Conservation (phyloP, 1,140 invertebrate genomes). For the Pteromalus puparum region DNA sequence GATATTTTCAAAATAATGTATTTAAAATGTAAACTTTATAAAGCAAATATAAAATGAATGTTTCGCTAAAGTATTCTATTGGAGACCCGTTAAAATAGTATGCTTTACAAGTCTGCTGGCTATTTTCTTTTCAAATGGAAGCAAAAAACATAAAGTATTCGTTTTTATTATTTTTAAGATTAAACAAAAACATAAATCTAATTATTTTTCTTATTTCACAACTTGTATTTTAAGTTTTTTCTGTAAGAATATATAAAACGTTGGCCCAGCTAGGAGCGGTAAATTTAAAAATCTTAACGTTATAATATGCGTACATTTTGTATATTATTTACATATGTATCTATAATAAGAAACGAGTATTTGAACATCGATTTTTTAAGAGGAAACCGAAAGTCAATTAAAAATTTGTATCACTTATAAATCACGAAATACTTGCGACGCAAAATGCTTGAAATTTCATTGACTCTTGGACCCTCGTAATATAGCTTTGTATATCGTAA, state of each 20-base stretch:
- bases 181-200: conserved; percentile 14
- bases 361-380: conserved; percentile 30
- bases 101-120: neutral
- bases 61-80: conserved; percentile 27
- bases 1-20: conserved; percentile 7
- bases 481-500: neutral
- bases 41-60: conserved; percentile 21
- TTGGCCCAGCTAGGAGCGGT: conserved; percentile 5
- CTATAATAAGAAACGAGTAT: conserved; percentile 43
- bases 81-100: no score
- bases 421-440: no score
- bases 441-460: no score
- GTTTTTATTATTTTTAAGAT: neutral
- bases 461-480: neutral
- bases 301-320: conserved; percentile 30
- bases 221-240: conserved; percentile 16
- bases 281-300: conserved; percentile 41
- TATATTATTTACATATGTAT: conserved; percentile 46
- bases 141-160: conserved; percentile 37
- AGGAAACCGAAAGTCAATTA: no score
- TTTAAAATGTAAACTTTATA: conserved; percentile 6
- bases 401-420: no score
- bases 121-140: conserved; percentile 27
- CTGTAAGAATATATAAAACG: conserved; percentile 6
- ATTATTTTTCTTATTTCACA: conserved; percentile 19